A percentile compares a stretch with the other conserved stretches of the same genome.
Conservation (phyloP, 1,140 invertebrate species). For the Venturia canescens region DNA sequence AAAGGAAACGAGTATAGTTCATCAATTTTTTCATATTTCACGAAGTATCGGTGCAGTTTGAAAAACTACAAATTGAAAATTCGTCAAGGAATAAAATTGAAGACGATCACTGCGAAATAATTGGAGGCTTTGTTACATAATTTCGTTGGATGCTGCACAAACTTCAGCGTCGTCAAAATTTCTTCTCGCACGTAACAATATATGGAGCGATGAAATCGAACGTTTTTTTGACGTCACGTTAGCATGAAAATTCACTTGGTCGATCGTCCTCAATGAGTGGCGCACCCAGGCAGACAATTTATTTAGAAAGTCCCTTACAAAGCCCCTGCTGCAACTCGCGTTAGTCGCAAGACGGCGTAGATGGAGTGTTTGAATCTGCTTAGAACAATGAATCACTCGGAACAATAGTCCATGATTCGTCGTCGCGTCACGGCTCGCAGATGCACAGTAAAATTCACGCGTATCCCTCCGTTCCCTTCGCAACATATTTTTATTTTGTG, state of each 20-base stretch:
- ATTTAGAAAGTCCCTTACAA: conserved; percentile 23
- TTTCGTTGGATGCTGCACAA: no score
- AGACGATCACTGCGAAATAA: no score
- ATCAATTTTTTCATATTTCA: no score
- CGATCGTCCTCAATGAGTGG: conserved; percentile 28
- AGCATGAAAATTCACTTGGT: background rate
- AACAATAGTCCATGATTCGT: conserved; percentile 51
- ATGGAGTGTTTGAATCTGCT: conserved; percentile 39
- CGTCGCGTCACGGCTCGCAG: conserved; percentile 45
- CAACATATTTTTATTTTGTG: background rate
- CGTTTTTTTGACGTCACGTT: background rate
- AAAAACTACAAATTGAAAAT: no score
- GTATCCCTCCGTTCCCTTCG: background rate
- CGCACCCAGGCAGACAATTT: background rate
- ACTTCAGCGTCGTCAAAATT: no score
- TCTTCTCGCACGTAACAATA: no score
- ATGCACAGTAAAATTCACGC: background rate
- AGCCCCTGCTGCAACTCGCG: background rate
- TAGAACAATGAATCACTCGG: conserved; percentile 59
- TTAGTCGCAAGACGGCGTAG: background rate
- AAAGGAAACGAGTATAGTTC: no score
- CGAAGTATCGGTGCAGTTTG: no score
- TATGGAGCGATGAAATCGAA: conserved; percentile 5
- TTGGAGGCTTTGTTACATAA: no score
- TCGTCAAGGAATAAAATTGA: no score